Percentiles rank a stretch among this genome's conserved stretches.
Evolutionary conservation across 2,797 vertebrate genomes (phyloP).

Genomic region (Eulemur albifrons): DNA sequence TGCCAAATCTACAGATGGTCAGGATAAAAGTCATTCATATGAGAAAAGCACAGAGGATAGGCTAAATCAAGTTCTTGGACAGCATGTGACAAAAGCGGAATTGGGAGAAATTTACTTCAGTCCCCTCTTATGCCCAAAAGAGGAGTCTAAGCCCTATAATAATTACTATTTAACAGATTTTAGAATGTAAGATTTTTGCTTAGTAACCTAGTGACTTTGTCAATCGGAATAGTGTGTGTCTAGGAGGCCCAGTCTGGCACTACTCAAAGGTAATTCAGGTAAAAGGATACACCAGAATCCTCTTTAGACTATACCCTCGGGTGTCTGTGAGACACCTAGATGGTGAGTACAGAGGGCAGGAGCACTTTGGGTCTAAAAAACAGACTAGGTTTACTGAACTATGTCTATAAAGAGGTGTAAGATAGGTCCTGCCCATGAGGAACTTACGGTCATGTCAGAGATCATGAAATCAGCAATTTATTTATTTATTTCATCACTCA

Average conservation of each 20-base stretch:
- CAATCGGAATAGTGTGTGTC: not conserved
- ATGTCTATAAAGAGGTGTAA: not conserved
- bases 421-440: not conserved
- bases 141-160: not conserved
- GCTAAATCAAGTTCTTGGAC: not conserved
- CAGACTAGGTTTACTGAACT: not conserved
- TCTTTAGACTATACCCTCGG: not conserved
- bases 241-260: not conserved
- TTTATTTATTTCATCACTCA: constrained; percentile 26
- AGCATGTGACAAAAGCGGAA: not conserved
- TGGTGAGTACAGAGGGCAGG: not conserved
- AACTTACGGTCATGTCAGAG: not conserved
- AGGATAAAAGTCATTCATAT: not conserved
- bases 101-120: not conserved
- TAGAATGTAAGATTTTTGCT: not conserved
- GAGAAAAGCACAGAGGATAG: not conserved
- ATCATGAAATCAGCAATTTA: constrained; percentile 11
- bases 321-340: not conserved
- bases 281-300: not conserved
- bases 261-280: not conserved
- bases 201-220: not conserved
- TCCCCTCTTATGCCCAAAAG: not conserved
- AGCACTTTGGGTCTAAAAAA: not conserved
- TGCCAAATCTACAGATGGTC: not conserved
- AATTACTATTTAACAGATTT: not conserved